Base-by-base conservation (phyloP, 1,140 invertebrate species). In the Danaus plexippus region DNA sequence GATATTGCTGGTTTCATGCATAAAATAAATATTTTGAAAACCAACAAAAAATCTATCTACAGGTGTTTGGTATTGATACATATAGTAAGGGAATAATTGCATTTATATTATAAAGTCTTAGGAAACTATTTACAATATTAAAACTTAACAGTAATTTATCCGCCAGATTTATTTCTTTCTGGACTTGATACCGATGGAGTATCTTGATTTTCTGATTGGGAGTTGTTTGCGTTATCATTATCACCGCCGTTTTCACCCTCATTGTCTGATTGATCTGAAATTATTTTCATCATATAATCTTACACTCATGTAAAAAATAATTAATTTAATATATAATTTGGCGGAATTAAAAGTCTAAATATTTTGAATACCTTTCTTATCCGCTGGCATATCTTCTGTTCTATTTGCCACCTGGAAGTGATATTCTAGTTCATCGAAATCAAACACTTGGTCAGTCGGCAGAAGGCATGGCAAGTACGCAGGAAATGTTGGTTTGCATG, bases 361-460 rank as follows among this genome's bases (percentile, higher is more conserved):
- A 32, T 32, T 32, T 32, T 32, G 22, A 12, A 52, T 71, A 90
- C 85, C 73, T 86, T 89, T 77, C 77, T 89, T 88, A 82, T 89
- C 75, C 63, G 85, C 77, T 53, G 88, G 70, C 86, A 89, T 75
- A 87, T 91, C 81, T 87, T 91, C 85, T 75, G 90, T 88, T 90
- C 90, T 63, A 87, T 89, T 80, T 77, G 90, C 90, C 42, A 91
- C 89, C 71, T 93, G 90, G 61, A 93, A 92, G 73, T 94, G 92
- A 82, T 95, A 94, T 71, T 97, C 95, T 59, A 95, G 88, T 80
- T 96, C 94, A 76, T 97, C 95, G 70, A 94, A 92, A 71, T 98
- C 96, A 88, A 98, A 97, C 32, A 98, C 93, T 89, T 98, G 96
- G 87, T 99, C 97, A 66, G 94, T 94, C 1, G 96, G 96, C 64